A percentile compares a stretch with the other conserved stretches of the same genome.
phyloP scores from a whole-genome alignment of 2,888 invertebrate genomes.

The Scaptodrosophila latifasciaeformis region DNA sequence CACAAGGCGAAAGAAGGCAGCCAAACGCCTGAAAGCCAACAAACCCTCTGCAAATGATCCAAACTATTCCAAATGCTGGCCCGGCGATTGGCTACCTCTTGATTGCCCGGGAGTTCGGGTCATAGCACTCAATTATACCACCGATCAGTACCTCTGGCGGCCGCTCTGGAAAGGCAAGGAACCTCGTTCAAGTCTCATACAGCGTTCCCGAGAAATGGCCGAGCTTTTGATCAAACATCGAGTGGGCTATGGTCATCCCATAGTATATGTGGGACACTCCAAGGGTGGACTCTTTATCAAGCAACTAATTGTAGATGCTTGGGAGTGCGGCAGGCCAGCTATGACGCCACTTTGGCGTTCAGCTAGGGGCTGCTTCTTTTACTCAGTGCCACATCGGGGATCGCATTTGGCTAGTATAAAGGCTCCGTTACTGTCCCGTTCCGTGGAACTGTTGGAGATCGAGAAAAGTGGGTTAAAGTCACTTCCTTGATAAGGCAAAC shows the following conservation, averaged over 20 bases:
- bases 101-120: conserved; percentile 87
- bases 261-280: conserved; percentile 88
- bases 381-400: conserved; percentile 91
- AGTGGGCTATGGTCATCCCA: conserved; percentile 84
- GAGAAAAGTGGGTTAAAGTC: conserved; percentile 79
- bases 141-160: conserved; percentile 85
- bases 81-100: conserved; percentile 87
- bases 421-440: conserved; percentile 83
- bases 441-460: conserved; percentile 86
- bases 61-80: conserved; percentile 85
- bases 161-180: conserved; percentile 83
- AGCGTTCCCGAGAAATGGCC: conserved; percentile 84
- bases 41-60: conserved; percentile 59
- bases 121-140: conserved; percentile 88
- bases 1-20: background rate
- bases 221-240: conserved; percentile 79
- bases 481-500: background rate
- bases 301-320: conserved; percentile 83
- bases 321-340: conserved; percentile 75
- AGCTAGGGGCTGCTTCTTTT: conserved; percentile 85
- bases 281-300: conserved; percentile 93
- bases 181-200: conserved; percentile 80
- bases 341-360: conserved; percentile 77
- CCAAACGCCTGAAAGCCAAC: background rate
- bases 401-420: conserved; percentile 85